Evolutionary conservation across 2,113 vertebrate species (phyloP), one percentile per base, ranked within the genome.

Genomic region (Gorsachius goisagi): DNA sequence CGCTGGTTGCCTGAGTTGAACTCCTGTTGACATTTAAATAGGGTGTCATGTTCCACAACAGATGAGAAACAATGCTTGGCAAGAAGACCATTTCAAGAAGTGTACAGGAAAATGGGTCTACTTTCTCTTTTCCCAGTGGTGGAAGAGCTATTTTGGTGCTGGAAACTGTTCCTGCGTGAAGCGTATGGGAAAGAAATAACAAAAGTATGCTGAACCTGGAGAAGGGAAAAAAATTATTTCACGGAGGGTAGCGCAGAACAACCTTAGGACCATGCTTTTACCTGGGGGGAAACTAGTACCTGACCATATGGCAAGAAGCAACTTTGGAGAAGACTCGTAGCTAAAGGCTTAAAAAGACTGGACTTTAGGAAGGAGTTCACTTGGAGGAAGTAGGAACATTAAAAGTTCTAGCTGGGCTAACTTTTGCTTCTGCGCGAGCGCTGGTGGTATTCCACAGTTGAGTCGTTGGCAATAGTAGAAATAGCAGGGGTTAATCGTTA

Each of bases 111-210:
- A 95, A 95, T 96, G 94, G 95, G 84, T 93, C 92, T 95, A 96
- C 96, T 96, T 97, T 95, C 95, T 95, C 95, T 97, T 96, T 97
- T 97, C 95, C 96, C 97, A 97, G 89, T 93, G 91, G 96, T 96
- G 86, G 91, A 97, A 23, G 5, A 95, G 86, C 90, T 97, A 94
- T 97, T 97, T 96, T 88, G 77, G 95, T 92, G 74, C 86, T 97
- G 96, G 90, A 97, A 95, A 73, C 80, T 66, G 90, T 92, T 96
- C 89, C 92, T 96, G 66, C 91, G 86, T 82, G 80, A 91, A 92
- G 89, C 5, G 15, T 95, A 93, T 96, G 95, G 77, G 89, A 95
- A 97, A 96, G 92, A 89, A 96, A 95, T 94, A 96, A 94, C 88
- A 95, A 68, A 81, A 74, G 32, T 66, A n/a, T 0, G 0, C 62